Evolutionary conservation across 1,140 invertebrate genomes (phyloP).

Genomic region (Neocloeon triangulifer): DNA sequence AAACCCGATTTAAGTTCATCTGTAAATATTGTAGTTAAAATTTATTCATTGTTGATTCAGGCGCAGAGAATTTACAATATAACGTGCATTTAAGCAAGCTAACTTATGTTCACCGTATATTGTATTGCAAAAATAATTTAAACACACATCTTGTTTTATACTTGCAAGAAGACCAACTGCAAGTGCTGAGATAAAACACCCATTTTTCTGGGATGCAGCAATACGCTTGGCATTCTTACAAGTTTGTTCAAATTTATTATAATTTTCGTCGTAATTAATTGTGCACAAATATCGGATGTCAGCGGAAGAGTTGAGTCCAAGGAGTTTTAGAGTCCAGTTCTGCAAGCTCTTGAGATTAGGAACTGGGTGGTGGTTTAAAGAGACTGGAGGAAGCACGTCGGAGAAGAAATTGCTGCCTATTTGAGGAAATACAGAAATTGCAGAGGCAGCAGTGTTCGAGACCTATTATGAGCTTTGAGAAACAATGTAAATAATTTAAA

Average conservation of each 20-base stretch:
- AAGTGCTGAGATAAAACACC: constrained; percentile 57
- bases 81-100: too few species aligned
- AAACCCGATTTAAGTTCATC: too few species aligned
- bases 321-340: constrained; percentile 28
- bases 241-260: constrained; percentile 18
- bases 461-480: constrained; percentile 77
- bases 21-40: too few species aligned
- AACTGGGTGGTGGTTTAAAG: constrained; percentile 33
- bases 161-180: constrained; percentile 75
- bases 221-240: constrained; percentile 76
- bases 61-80: too few species aligned
- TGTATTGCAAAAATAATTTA: not conserved
- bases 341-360: constrained; percentile 45
- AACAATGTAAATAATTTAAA: constrained; percentile 68
- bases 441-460: constrained; percentile 57
- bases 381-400: constrained; percentile 71
- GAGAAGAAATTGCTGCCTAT: constrained; percentile 61
- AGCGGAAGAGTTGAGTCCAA: constrained; percentile 91
- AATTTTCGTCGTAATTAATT: constrained; percentile 4
- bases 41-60: too few species aligned
- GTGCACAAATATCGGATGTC: constrained; percentile 51
- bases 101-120: not conserved
- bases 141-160: too few species aligned
- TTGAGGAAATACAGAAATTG: constrained; percentile 81
- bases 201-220: constrained; percentile 77